These are phyloP conservation scores for Aphyosemion australe DNA, from an alignment of 2,113 vertebrate genomes.

Conservation along the genomic window DNA sequence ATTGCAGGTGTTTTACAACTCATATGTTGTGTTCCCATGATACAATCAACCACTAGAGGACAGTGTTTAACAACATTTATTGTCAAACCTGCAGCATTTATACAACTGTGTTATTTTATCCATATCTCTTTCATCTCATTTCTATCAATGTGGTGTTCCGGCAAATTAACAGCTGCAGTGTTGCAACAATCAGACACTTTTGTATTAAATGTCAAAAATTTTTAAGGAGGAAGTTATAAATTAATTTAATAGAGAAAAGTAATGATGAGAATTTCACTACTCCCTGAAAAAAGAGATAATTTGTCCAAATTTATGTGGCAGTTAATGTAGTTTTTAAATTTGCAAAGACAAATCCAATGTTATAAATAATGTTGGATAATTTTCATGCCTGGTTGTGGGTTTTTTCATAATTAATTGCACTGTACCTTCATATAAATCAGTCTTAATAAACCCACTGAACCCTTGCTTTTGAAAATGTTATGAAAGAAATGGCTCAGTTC, in stretches of 20 bases:
- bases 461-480: conserved; percentile 48
- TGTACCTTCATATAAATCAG: background rate
- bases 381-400: background rate
- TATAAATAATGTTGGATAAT: too few relatives aligned
- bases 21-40: too few relatives aligned
- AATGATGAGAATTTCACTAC: background rate
- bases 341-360: too few relatives aligned
- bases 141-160: background rate
- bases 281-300: background rate
- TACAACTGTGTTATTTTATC: background rate
- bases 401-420: background rate
- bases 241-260: background rate
- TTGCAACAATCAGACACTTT: background rate
- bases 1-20: too few relatives aligned
- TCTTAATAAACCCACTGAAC: conserved; percentile 3
- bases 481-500: conserved; percentile 43
- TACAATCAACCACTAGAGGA: conserved; percentile 18
- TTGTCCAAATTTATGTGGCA: background rate
- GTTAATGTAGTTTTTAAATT: too few relatives aligned
- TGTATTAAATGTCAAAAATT: background rate
- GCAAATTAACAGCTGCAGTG: background rate
- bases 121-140: background rate
- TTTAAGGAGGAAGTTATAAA: too few relatives aligned
- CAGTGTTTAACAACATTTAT: conserved; percentile 19
- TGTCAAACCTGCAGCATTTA: rapidly evolving